phyloP scores from a whole-genome alignment of 2,888 invertebrate genomes.

The Lasioglossum pauxillum region DNA sequence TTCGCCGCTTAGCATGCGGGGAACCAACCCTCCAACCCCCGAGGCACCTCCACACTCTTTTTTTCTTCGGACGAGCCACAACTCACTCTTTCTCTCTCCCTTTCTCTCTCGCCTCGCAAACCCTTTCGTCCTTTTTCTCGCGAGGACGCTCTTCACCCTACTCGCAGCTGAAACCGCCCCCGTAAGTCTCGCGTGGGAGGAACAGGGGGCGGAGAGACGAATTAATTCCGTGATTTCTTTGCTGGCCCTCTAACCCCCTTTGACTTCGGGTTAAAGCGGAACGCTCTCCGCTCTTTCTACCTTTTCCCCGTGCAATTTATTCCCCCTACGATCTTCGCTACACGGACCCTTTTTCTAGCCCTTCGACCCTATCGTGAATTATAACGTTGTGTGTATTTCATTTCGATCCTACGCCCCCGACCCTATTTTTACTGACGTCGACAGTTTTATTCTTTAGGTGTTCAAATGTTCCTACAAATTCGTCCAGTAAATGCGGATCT shows the following conservation, averaged over 20 bases:
- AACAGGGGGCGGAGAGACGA: constrained; percentile 15
- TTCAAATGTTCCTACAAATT: neutral
- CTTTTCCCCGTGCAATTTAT: neutral
- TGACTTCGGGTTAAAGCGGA: neutral
- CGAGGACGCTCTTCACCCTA: neutral
- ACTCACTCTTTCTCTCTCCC: neutral
- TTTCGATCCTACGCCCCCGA: neutral
- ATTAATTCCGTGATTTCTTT: constrained; percentile 20
- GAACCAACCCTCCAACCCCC: constrained; percentile 35
- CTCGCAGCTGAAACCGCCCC: neutral
- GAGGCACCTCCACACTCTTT: neutral
- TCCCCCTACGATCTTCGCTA: neutral
- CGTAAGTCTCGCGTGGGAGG: neutral
- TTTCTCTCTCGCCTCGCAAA: neutral
- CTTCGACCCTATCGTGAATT: neutral
- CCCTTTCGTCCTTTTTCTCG: neutral
- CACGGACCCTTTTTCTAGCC: neutral
- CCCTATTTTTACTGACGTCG: neutral
- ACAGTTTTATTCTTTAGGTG: neutral
- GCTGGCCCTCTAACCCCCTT: neutral
- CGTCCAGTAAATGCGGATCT: no score
- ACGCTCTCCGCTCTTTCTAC: neutral
- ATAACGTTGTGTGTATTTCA: neutral
- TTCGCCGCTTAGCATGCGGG: constrained; percentile 66
- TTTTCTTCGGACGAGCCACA: neutral